phyloP scores from a whole-genome alignment of 1,140 invertebrate species.

The Ips nitidus region DNA sequence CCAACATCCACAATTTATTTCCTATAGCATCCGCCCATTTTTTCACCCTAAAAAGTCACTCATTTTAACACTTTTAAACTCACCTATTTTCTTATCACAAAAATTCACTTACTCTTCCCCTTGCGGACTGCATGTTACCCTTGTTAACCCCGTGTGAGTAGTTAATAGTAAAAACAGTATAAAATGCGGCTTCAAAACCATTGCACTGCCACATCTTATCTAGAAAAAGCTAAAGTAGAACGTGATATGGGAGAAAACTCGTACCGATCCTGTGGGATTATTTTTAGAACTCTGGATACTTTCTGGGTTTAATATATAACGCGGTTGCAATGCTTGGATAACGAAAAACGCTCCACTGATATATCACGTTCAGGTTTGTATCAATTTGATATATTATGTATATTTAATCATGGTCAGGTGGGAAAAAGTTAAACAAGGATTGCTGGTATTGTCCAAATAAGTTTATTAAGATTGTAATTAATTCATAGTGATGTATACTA shows the following conservation, averaged over 20 bases:
- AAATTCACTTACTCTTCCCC: slow-evolving; percentile 40
- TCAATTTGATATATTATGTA: too few relatives aligned
- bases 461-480: too few relatives aligned
- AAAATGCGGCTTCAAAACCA: slow-evolving; percentile 12
- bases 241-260: slow-evolving; percentile 13
- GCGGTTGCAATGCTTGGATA: background rate
- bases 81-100: background rate
- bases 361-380: too few relatives aligned
- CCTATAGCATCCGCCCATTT: slow-evolving; percentile 50
- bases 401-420: too few relatives aligned
- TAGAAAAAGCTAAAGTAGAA: slow-evolving; percentile 20
- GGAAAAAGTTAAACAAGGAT: too few relatives aligned
- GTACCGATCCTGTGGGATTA: slow-evolving; percentile 20
- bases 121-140: slow-evolving; percentile 31
- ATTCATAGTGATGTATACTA: too few relatives aligned
- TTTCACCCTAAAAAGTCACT: slow-evolving; percentile 40
- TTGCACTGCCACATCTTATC: slow-evolving; percentile 27
- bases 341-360: too few relatives aligned
- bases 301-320: slow-evolving; percentile 6
- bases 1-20: slow-evolving; percentile 46
- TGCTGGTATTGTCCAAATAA: too few relatives aligned
- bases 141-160: background rate
- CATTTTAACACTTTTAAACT: background rate
- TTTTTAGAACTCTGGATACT: slow-evolving; percentile 27
- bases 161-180: slow-evolving; percentile 13